Conservation (phyloP, 2,888 invertebrate genomes). For the Callyntrura sp. region DNA sequence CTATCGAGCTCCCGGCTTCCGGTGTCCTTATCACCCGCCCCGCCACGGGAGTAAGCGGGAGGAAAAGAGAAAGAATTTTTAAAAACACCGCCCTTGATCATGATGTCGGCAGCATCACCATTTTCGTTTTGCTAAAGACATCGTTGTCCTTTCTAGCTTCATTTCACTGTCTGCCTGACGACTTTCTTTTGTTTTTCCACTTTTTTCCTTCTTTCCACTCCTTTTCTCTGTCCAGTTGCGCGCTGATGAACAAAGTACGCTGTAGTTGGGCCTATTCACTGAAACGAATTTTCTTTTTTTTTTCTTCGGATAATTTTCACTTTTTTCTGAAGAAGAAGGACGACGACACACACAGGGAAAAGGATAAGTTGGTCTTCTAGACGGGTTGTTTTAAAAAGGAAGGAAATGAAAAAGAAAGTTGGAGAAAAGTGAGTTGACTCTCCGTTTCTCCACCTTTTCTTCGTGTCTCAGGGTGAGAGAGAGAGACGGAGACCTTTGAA, state of each 20-base stretch:
- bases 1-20: no score
- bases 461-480: not conserved
- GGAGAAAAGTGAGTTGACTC: slow-evolving; percentile 26
- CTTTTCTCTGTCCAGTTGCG: not conserved
- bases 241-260: not conserved
- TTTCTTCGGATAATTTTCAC: not conserved
- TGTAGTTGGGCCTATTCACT: not conserved
- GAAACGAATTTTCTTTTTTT: not conserved
- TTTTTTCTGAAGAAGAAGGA: not conserved
- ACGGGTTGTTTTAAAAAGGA: slow-evolving; percentile 10
- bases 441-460: not conserved
- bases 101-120: no score
- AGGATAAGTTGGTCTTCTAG: slow-evolving; percentile 6
- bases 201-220: slow-evolving; percentile 10
- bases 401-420: slow-evolving; percentile 26
- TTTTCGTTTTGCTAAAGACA: no score
- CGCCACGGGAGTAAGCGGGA: no score
- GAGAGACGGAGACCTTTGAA: slow-evolving; percentile 4
- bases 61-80: no score
- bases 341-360: not conserved
- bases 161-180: no score
- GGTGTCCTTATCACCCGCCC: no score
- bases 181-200: not conserved
- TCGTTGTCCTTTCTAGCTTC: not conserved
- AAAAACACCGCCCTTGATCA: no score